phyloP scores from a whole-genome alignment of 37 sponge, comb jelly and placozoan species.

The Ianthella basta region DNA sequence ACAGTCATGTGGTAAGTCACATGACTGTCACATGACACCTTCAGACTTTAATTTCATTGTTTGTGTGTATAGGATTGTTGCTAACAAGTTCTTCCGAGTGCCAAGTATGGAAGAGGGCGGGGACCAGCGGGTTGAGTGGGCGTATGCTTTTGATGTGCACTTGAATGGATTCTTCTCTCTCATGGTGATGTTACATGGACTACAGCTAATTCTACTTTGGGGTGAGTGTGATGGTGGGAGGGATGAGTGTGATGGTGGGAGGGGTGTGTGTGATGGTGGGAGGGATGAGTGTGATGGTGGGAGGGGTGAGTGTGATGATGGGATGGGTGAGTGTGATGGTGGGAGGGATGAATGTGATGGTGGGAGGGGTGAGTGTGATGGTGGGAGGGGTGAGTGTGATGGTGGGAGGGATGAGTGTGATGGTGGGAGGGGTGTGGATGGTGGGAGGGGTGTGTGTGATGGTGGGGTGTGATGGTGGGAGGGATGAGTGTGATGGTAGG shows the following conservation, averaged over 20 bases:
- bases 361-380: too few relatives aligned
- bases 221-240: constrained; percentile 43
- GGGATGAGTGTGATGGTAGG: too few relatives aligned
- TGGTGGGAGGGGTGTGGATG: too few relatives aligned
- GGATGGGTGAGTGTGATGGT: too few relatives aligned
- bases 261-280: neutral
- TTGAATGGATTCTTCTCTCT: constrained; percentile 92
- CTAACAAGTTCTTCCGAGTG: constrained; percentile 37
- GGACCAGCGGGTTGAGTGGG: constrained; percentile 83
- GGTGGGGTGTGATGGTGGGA: too few relatives aligned
- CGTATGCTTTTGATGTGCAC: constrained; percentile 96
- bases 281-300: neutral
- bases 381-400: too few relatives aligned
- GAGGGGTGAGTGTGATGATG: neutral
- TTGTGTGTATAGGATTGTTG: constrained; percentile 52
- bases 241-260: neutral
- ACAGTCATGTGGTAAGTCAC: constrained; percentile 81
- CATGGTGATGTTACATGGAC: constrained; percentile 77
- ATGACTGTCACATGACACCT: neutral
- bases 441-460: too few relatives aligned
- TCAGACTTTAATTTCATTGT: too few relatives aligned
- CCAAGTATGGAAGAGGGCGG: neutral
- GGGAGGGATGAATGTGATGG: too few relatives aligned
- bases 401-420: too few relatives aligned
- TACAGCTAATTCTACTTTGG: constrained; percentile 71